Base-by-base conservation (phyloP, 2,797 vertebrate genomes). In the Falco biarmicus region DNA sequence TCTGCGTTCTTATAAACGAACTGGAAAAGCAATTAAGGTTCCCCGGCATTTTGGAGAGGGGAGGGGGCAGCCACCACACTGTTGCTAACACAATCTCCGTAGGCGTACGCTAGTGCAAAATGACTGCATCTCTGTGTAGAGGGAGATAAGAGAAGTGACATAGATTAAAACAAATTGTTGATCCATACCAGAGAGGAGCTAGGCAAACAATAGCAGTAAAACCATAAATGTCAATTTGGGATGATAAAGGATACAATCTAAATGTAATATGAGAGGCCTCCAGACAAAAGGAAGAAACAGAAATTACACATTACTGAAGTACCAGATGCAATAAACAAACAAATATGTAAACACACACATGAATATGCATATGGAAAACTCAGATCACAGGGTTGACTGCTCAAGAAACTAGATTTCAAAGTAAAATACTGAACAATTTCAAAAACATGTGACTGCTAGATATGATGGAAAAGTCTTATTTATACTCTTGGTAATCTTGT, bases 221-320 rank as follows among this genome's bases (percentile, higher is more conserved):
- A 98, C 98, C 98, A 99, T 98, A 98, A 99, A 98, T 97, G 98
- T 98, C 98, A 99, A 98, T 99, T 98, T 98, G 97, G 97, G 98
- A 98, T 98, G 98, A 98, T 98, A 98, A 98, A 98, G 97, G 98
- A 98, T 98, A 98, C 98, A 98, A 98, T 98, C 98, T 98, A 98
- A 98, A 98, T 98, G 98, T 98, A 98, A 98, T 98, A 97, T 96
- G 98, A 98, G 98, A 98, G 97, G 98, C 98, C 98, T 98, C 98
- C 97, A 98, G 98, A 98, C 98, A 98, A 98, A 98, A 98, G 97
- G 97, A 97, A 98, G 98, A 98, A 98, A 98, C 89, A 98, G 98
- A 98, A 98, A 98, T 98, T 98, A 97, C 98, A 95, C 97, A 96
- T 98, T 97, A 98, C 97, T 91, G 97, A 95, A 97, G 98, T 95